phyloP scores from a whole-genome alignment of 1,140 invertebrate genomes.

The Ylistrum balloti region DNA sequence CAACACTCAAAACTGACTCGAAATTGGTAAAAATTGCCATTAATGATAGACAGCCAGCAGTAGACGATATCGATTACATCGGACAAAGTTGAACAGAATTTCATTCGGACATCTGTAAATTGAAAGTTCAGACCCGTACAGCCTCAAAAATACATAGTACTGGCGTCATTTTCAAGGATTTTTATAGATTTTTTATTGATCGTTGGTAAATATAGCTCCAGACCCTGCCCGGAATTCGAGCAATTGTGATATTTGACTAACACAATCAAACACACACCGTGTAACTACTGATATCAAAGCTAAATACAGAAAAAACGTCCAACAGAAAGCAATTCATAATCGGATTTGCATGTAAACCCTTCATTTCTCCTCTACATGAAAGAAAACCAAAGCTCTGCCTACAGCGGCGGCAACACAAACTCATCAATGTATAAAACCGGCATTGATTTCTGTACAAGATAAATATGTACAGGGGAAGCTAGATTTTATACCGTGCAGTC shows the following conservation, averaged over 20 bases:
- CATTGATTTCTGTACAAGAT: slow-evolving; percentile 4
- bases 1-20: too few species aligned
- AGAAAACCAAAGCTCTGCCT: not conserved
- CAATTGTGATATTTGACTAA: slow-evolving; percentile 22
- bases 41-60: too few species aligned
- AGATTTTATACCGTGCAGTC: not conserved
- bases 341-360: slow-evolving; percentile 26
- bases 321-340: not conserved
- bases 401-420: slow-evolving; percentile 14
- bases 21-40: too few species aligned
- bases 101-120: too few species aligned
- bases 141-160: not conserved
- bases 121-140: too few species aligned
- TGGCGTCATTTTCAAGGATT: not conserved
- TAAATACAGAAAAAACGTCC: not conserved
- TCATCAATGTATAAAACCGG: not conserved
- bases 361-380: slow-evolving; percentile 11
- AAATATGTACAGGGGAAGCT: not conserved
- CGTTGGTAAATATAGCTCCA: not conserved
- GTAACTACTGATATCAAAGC: not conserved
- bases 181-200: not conserved
- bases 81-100: too few species aligned
- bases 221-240: not conserved
- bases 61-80: too few species aligned
- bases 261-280: slow-evolving; percentile 10